These are phyloP conservation scores for Myxocyprinus asiaticus DNA, from an alignment of 2,113 vertebrate species.

Conservation along the genomic window DNA sequence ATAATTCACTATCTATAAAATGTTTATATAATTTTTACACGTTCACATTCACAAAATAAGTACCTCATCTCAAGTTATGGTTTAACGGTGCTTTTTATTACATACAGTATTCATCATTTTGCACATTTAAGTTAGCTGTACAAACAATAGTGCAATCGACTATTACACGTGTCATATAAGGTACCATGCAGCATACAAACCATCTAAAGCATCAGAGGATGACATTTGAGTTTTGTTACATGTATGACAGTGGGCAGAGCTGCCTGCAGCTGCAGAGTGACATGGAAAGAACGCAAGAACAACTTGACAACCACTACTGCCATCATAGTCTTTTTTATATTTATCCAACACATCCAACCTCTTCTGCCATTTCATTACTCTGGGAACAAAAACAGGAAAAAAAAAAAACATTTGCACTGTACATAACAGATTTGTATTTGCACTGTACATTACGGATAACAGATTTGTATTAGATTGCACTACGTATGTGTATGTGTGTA, in stretches of 20 bases:
- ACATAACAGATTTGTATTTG: too few relatives aligned
- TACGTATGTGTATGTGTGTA: too few relatives aligned
- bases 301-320: neutral
- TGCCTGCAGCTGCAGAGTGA: constrained; percentile 82
- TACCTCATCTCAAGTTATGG: constrained; percentile 12
- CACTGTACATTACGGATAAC: too few relatives aligned
- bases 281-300: neutral
- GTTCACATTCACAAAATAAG: neutral
- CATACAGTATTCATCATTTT: constrained; percentile 77
- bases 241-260: constrained; percentile 66
- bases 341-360: too few relatives aligned
- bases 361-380: too few relatives aligned
- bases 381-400: too few relatives aligned
- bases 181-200: constrained; percentile 74
- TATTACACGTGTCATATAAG: constrained; percentile 70
- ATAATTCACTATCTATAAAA: too few relatives aligned
- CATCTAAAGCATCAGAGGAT: constrained; percentile 65
- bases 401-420: too few relatives aligned
- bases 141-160: constrained; percentile 79
- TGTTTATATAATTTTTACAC: too few relatives aligned
- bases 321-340: too few relatives aligned
- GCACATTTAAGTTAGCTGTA: constrained; percentile 80
- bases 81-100: constrained; percentile 75
- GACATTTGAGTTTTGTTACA: constrained; percentile 46
- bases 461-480: too few relatives aligned